A percentile compares a stretch with the other conserved stretches of the same genome.
These are phyloP conservation scores for Lepidocyrtinus sp. DNA, from an alignment of 2,888 invertebrate genomes.

Conservation along the genomic window DNA sequence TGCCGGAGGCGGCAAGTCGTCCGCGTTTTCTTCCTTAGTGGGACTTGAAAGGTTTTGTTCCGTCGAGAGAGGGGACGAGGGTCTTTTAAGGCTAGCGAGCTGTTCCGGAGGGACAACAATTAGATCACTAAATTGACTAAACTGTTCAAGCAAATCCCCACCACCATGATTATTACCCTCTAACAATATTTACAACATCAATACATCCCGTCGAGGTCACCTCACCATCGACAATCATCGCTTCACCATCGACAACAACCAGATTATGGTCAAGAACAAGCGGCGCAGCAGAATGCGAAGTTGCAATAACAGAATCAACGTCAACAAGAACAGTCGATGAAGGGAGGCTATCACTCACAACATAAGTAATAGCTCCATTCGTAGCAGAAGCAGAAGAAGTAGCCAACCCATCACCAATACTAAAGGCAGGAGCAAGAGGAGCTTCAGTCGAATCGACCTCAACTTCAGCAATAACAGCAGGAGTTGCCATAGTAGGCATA, in stretches of 20 bases:
- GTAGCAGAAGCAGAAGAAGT: slow-evolving; percentile 45
- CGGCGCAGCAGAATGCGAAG: slow-evolving; percentile 32
- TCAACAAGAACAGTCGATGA: slow-evolving; percentile 38
- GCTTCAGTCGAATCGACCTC: slow-evolving; percentile 28
- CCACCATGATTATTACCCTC: slow-evolving; percentile 55
- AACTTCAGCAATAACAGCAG: slow-evolving; percentile 30
- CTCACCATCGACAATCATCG: slow-evolving; percentile 3
- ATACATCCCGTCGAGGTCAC: slow-evolving; percentile 24
- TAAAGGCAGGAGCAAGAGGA: slow-evolving; percentile 39
- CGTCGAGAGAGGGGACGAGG: slow-evolving; percentile 38
- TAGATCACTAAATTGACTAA: slow-evolving; percentile 70
- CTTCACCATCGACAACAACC: slow-evolving; percentile 3
- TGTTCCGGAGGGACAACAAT: slow-evolving; percentile 70
- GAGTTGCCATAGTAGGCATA: slow-evolving; percentile 29
- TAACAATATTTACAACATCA: slow-evolving; percentile 43
- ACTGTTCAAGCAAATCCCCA: slow-evolving; percentile 68
- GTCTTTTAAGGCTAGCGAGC: slow-evolving; percentile 67
- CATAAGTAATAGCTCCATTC: slow-evolving; percentile 48
- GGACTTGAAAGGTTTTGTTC: too few relatives aligned
- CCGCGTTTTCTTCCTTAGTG: too few relatives aligned
- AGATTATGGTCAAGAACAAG: slow-evolving; percentile 19
- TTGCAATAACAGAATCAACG: slow-evolving; percentile 41
- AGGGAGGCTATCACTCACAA: slow-evolving; percentile 31
- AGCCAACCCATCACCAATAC: slow-evolving; percentile 44
- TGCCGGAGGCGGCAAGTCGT: slow-evolving; percentile 55